Percentiles rank a stretch among this genome's conserved stretches.
These are phyloP conservation scores for Gymnoscelis rufifasciata DNA, from an alignment of 2,888 invertebrate species.

Conservation along the genomic window DNA sequence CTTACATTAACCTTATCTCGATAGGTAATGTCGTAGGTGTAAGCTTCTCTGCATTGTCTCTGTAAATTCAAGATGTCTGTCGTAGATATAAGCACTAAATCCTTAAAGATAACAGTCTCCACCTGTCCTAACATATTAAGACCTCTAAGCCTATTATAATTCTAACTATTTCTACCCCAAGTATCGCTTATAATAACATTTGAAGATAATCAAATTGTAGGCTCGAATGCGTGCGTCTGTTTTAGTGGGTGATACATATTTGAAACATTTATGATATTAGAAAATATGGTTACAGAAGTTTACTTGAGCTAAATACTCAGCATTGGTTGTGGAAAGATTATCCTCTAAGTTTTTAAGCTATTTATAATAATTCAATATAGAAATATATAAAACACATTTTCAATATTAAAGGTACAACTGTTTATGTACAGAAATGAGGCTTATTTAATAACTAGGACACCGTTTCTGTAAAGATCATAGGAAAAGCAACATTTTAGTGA, in stretches of 20 bases:
- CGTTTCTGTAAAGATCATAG: too few relatives aligned
- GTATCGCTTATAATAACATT: constrained; percentile 4
- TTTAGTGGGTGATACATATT: background rate
- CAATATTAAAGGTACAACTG: too few relatives aligned
- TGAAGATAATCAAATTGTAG: constrained; percentile 1
- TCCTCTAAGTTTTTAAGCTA: too few relatives aligned
- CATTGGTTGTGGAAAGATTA: too few relatives aligned
- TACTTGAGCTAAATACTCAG: too few relatives aligned
- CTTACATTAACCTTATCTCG: constrained; percentile 1
- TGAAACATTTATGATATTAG: background rate
- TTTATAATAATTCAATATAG: too few relatives aligned
- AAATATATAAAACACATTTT: too few relatives aligned
- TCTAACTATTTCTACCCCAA: constrained; percentile 7
- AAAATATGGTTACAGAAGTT: too few relatives aligned
- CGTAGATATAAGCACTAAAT: constrained; percentile 9
- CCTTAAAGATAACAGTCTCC: constrained; percentile 10
- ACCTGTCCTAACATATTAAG: constrained; percentile 10
- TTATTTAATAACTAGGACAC: too few relatives aligned
- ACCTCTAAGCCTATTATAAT: constrained; percentile 10
- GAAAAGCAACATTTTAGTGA: too few relatives aligned
- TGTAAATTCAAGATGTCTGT: constrained; percentile 1
- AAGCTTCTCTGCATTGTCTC: background rate
- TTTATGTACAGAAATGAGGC: too few relatives aligned
- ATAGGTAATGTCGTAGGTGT: background rate
- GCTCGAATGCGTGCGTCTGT: background rate